phyloP scores from a whole-genome alignment of 1,140 invertebrate genomes.

The Ylistrum balloti region DNA sequence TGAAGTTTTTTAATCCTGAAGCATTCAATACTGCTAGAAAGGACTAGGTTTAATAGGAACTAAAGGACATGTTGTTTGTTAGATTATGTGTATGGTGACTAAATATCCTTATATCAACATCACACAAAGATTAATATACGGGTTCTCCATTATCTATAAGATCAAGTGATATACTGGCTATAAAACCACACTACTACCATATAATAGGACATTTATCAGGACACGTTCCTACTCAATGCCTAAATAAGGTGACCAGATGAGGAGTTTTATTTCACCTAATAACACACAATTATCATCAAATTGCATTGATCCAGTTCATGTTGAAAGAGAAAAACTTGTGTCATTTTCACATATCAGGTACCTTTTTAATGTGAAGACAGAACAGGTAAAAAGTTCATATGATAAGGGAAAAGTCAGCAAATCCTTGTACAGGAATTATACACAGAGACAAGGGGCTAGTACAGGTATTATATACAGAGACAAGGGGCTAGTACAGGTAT shows the following conservation, averaged over 20 bases:
- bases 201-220: background rate
- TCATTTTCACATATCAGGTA: constrained; percentile 34
- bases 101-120: constrained; percentile 12
- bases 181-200: background rate
- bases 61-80: too few species aligned
- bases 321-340: background rate
- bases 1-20: too few species aligned
- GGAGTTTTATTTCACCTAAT: background rate
- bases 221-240: background rate
- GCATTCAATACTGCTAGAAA: too few species aligned
- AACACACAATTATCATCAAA: background rate
- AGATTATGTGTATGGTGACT: too few species aligned
- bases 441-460: too few species aligned
- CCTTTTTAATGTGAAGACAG: background rate
- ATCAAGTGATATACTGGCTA: background rate
- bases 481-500: too few species aligned
- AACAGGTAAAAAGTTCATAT: background rate
- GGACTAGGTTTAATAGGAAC: too few species aligned
- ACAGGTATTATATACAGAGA: too few species aligned
- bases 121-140: constrained; percentile 1
- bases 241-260: background rate
- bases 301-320: background rate
- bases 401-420: background rate
- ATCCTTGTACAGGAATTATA: background rate
- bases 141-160: background rate